Evolutionary conservation across 2,888 invertebrate species (phyloP).

Genomic region (Idaea biselata): DNA sequence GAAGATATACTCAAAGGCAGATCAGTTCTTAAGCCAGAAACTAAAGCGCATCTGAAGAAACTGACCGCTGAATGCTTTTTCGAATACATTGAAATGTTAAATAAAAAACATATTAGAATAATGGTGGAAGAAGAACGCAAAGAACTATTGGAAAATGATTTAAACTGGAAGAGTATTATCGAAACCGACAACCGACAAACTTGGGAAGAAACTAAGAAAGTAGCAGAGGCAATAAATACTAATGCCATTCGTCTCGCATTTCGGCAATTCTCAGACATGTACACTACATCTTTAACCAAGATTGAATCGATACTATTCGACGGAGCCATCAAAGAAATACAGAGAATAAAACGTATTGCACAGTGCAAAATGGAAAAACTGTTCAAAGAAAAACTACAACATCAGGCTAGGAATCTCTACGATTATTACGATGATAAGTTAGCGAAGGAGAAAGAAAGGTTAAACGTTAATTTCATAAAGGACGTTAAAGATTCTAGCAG

Average conservation of each 20-base stretch:
- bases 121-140: constrained; percentile 45
- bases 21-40: constrained; percentile 54
- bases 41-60: constrained; percentile 46
- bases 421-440: constrained; percentile 51
- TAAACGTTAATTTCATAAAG: constrained; percentile 50
- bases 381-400: constrained; percentile 45
- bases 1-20: constrained; percentile 53
- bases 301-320: constrained; percentile 54
- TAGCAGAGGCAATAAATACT: constrained; percentile 46
- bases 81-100: constrained; percentile 41
- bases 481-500: constrained; percentile 41
- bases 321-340: constrained; percentile 51
- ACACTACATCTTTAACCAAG: constrained; percentile 48
- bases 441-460: constrained; percentile 40
- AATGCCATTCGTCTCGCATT: constrained; percentile 47
- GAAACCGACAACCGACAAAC: constrained; percentile 31
- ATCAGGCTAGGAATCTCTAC: constrained; percentile 55
- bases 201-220: constrained; percentile 40
- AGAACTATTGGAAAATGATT: constrained; percentile 46
- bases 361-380: constrained; percentile 47
- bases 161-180: constrained; percentile 50
- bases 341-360: constrained; percentile 40
- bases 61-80: constrained; percentile 54
- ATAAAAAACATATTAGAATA: constrained; percentile 38
- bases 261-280: constrained; percentile 50